Conservation (phyloP, 1,140 invertebrate species). For the Drosophila novamexicana region DNA sequence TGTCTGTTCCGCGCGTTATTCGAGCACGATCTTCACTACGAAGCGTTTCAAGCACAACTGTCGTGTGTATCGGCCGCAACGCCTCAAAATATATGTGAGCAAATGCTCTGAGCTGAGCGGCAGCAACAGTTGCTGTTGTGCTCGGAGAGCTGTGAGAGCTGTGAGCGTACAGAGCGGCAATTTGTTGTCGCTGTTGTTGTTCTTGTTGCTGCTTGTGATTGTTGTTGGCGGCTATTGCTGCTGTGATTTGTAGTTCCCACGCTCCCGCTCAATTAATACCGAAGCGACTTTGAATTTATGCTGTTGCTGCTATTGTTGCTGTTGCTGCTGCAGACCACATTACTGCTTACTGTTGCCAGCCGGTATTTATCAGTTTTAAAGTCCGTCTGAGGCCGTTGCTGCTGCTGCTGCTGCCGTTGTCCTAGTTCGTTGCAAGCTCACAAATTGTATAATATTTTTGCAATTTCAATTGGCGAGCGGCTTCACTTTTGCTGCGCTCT, state of each 20-base stretch:
- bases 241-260: slow-evolving; percentile 76
- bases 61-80: slow-evolving; percentile 57
- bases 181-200: slow-evolving; percentile 25
- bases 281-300: slow-evolving; percentile 68
- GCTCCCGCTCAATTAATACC: slow-evolving; percentile 63
- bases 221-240: slow-evolving; percentile 14
- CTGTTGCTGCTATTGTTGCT: slow-evolving; percentile 18
- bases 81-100: slow-evolving; percentile 72
- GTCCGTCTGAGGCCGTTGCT: slow-evolving; percentile 31
- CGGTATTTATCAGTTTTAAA: slow-evolving; percentile 67
- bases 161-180: slow-evolving; percentile 39
- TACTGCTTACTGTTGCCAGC: slow-evolving; percentile 56
- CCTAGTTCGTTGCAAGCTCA: slow-evolving; percentile 66
- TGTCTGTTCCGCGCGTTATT: slow-evolving; percentile 54
- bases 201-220: slow-evolving; percentile 34
- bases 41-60: slow-evolving; percentile 84
- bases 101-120: slow-evolving; percentile 22
- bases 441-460: slow-evolving; percentile 75
- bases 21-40: slow-evolving; percentile 79
- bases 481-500: slow-evolving; percentile 72
- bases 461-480: slow-evolving; percentile 48
- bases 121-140: slow-evolving; percentile 32
- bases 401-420: slow-evolving; percentile 51
- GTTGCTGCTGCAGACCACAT: slow-evolving; percentile 13
- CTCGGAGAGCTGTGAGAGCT: slow-evolving; percentile 51